Percentiles rank a stretch among this genome's conserved stretches.
These are phyloP conservation scores for Allolobophora icterica DNA, from an alignment of 2,888 invertebrate genomes.

Conservation along the genomic window DNA sequence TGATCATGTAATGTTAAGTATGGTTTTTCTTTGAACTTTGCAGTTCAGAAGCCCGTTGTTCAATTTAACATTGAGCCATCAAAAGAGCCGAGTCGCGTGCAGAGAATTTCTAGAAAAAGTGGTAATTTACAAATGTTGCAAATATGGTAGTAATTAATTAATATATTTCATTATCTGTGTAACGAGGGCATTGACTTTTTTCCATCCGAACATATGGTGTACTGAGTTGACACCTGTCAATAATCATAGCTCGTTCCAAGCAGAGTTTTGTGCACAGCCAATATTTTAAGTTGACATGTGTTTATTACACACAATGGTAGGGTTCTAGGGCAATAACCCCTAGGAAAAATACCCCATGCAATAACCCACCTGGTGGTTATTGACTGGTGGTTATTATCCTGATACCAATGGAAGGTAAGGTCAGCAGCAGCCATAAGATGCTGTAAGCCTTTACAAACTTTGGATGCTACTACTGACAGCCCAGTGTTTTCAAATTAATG, in stretches of 20 bases:
- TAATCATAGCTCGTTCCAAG: background rate
- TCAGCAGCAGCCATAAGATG: background rate
- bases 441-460: background rate
- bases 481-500: background rate
- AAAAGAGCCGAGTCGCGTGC: background rate
- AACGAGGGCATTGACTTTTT: background rate
- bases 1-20: background rate
- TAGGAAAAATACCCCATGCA: too few species aligned
- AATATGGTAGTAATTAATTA: background rate
- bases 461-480: background rate
- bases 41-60: conserved; percentile 8
- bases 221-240: background rate
- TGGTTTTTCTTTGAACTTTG: background rate
- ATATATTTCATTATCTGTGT: background rate
- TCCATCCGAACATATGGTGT: background rate
- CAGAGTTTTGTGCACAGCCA: background rate
- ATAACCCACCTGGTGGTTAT: too few species aligned
- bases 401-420: too few species aligned
- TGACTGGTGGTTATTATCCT: too few species aligned
- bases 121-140: background rate
- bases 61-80: conserved; percentile 5
- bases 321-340: too few species aligned
- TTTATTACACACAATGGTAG: background rate
- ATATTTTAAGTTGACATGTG: background rate
- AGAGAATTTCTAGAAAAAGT: conserved; percentile 17